A percentile compares a stretch with the other conserved stretches of the same genome.
Conservation (phyloP, 2,113 vertebrate species). For the Hoplias malabaricus region DNA sequence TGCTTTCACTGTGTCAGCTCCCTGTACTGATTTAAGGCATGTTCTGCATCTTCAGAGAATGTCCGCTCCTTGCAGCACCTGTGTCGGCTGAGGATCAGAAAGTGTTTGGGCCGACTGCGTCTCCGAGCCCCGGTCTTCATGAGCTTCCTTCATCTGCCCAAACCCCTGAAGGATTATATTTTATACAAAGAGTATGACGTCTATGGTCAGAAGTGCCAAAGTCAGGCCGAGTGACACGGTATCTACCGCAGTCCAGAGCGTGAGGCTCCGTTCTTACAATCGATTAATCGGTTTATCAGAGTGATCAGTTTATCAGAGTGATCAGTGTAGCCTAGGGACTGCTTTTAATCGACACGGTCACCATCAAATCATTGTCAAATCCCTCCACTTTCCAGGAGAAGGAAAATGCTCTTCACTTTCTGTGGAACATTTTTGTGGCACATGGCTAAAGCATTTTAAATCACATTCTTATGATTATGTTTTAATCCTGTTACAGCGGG, state of each 20-base stretch:
- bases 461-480: too few species aligned
- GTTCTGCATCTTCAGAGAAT: constrained; percentile 74
- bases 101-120: constrained; percentile 83
- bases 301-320: too few species aligned
- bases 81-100: constrained; percentile 86
- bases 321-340: not conserved
- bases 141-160: constrained; percentile 87
- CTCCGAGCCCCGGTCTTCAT: constrained; percentile 88
- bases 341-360: not conserved
- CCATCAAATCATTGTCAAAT: not conserved
- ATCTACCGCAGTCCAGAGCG: not conserved
- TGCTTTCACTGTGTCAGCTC: too few species aligned
- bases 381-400: not conserved
- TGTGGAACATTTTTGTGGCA: too few species aligned
- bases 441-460: too few species aligned
- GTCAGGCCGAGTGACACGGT: constrained; percentile 32
- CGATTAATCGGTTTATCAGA: not conserved
- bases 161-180: constrained; percentile 84
- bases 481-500: too few species aligned
- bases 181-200: constrained; percentile 86
- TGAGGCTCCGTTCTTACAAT: not conserved
- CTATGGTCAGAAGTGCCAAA: constrained; percentile 65
- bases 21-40: too few species aligned
- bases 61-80: constrained; percentile 85
- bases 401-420: too few species aligned